Evolutionary conservation across 2,797 vertebrate species (phyloP), one percentile per base, ranked within the genome.

Genomic region (Hoplostethus mediterraneus): DNA sequence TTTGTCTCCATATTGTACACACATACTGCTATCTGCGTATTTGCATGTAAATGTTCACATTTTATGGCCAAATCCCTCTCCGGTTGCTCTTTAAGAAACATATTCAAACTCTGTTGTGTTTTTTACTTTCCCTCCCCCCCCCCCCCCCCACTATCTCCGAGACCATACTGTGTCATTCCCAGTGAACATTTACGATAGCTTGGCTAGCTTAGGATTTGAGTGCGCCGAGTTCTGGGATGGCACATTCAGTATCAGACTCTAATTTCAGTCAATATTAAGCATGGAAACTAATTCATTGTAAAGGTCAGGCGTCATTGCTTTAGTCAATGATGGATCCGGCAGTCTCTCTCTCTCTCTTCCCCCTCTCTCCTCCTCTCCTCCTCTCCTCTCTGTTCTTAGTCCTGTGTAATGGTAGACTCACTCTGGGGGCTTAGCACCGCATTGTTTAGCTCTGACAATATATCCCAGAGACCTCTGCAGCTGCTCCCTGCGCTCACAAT

Each of bases 401-500:
- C 92, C 94, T 97, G 96, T 97, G 97, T 97, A 96, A 97, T 95
- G 92, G 96, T 97, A 95, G 95, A 96, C 95, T 96, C 96, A 95
- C 96, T 96, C 95, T 94, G 94, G 96, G 92, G 95, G 96, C 96
- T 97, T 96, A 96, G 95, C 96, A 95, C 95, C 90, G 95, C 95
- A 97, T 97, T 97, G 96, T 98, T 97, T 97, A 95, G 95, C 95
- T 96, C 95, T 97, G 97, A 98, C 97, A 96, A 96, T 95, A 95
- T 96, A 96, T 97, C 96, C 96, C 93, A 93, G 95, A 96, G 96
- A 95, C 96, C 95, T 96, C 95, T 95, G 96, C 97, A 98, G 97
- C 97, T 97, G 97, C 95, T 96, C 95, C 95, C 95, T 75, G 94
- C 90, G 95, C 95, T 96, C 95, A 97, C 97, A 97, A 98, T 97